phyloP scores from a whole-genome alignment of 2,113 vertebrate species.

The Epinephelus lanceolatus region DNA sequence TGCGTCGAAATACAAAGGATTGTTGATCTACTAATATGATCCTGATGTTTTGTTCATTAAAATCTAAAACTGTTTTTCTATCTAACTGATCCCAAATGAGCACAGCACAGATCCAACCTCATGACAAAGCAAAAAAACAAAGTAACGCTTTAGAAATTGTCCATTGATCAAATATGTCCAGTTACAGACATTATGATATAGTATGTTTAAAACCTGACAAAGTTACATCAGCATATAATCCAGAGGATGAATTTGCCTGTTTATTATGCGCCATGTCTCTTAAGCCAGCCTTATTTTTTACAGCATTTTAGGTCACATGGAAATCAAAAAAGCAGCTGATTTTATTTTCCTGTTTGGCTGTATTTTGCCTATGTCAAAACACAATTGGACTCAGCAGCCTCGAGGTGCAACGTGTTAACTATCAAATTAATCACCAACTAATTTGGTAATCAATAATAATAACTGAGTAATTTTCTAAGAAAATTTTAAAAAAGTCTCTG shows the following conservation, averaged over 20 bases:
- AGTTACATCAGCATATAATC: neutral
- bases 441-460: too few species aligned
- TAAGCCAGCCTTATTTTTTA: neutral
- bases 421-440: too few species aligned
- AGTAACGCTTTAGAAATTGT: neutral
- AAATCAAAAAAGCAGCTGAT: neutral
- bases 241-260: neutral
- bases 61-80: neutral
- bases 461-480: too few species aligned
- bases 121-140: neutral
- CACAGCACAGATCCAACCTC: neutral
- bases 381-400: neutral
- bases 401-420: too few species aligned
- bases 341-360: neutral
- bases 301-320: neutral
- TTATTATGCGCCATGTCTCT: neutral
- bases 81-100: neutral
- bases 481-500: too few species aligned
- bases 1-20: slow-evolving; percentile 4
- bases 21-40: neutral
- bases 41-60: neutral
- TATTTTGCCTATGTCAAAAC: neutral
- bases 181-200: neutral
- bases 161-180: neutral
- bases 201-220: neutral